Conservation (phyloP, 2,888 invertebrate species). For the Syritta pipiens region DNA sequence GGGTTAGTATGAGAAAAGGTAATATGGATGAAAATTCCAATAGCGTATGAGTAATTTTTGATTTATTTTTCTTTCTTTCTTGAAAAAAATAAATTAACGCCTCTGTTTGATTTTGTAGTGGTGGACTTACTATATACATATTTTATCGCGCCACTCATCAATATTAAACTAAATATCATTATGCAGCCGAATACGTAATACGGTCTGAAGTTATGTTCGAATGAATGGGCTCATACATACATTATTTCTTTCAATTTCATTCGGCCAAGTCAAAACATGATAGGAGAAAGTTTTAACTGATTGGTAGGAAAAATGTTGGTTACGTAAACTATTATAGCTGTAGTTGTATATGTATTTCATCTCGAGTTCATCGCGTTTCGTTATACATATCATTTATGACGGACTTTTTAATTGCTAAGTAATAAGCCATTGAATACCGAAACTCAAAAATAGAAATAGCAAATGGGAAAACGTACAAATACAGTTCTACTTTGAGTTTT, state of each 20-base stretch:
- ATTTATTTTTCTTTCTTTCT: conserved; percentile 1
- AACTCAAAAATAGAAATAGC: too few species aligned
- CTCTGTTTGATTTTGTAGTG: conserved; percentile 16
- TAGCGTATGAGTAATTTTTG: background rate
- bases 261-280: conserved; percentile 24
- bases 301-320: conserved; percentile 45
- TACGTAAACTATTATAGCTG: conserved; percentile 40
- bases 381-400: conserved; percentile 51
- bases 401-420: conserved; percentile 48
- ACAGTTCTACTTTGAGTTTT: too few species aligned
- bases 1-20: background rate
- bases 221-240: conserved; percentile 22
- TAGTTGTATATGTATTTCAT: conserved; percentile 35
- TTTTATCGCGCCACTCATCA: background rate
- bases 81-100: background rate
- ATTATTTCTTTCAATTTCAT: conserved; percentile 49
- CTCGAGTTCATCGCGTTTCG: conserved; percentile 38
- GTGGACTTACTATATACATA: background rate
- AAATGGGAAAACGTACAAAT: too few species aligned
- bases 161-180: background rate
- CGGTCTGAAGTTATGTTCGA: conserved; percentile 17
- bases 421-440: too few species aligned
- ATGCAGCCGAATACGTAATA: background rate
- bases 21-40: too few species aligned
- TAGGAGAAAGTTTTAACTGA: conserved; percentile 55